Evolutionary conservation across 2,113 vertebrate genomes (phyloP), one percentile per base, ranked within the genome.

Genomic region (Poecilia latipinna): DNA sequence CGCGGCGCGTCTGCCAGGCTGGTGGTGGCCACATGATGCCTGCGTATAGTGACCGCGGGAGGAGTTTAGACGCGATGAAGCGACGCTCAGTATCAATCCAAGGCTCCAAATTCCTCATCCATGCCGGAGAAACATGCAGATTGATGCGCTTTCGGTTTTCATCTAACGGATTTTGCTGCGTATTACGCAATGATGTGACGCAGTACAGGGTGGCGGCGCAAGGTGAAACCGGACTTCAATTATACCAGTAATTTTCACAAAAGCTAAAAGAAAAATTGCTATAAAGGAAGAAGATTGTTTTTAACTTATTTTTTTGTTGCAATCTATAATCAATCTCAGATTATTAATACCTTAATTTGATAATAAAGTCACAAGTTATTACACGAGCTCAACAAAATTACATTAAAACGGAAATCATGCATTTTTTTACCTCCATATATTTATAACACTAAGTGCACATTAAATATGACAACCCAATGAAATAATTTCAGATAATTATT

Each of bases 21-120:
- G 89, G 63, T 83, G 82, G 63, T 75, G 85, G 69, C 77, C 90
- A 87, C 89, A 90, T 90, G 88, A 91, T 78, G 86, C 72, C 73
- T 72, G 65, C 76, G 83, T 85, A 73, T 5, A 29, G 82, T 70
- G 73, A 84, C 79, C 82, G 3, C 51, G 85, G 93, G 93, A 92
- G 92, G 90, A 91, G 91, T 90, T 85, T 79, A n/a, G 72, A 71
- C 60, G 57, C 74, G 72, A 26, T 33, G 39, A 57, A n/a, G 24
- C 24, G 51, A 57, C 51, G 8, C 22, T n/a, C 19, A 67, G 77
- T 90, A 90, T 94, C 91, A 74, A 90, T 91, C 76, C 69, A 35
- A 39, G 11, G 15, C 26, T 32, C 26, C 7, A 17, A 29, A 22
- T 60, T 60, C 54, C 3, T n/a, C 28, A 0, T 12, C 19, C 15